These are phyloP conservation scores for Semaprochilodus insignis DNA, from an alignment of 2,797 vertebrate genomes.

Conservation along the genomic window DNA sequence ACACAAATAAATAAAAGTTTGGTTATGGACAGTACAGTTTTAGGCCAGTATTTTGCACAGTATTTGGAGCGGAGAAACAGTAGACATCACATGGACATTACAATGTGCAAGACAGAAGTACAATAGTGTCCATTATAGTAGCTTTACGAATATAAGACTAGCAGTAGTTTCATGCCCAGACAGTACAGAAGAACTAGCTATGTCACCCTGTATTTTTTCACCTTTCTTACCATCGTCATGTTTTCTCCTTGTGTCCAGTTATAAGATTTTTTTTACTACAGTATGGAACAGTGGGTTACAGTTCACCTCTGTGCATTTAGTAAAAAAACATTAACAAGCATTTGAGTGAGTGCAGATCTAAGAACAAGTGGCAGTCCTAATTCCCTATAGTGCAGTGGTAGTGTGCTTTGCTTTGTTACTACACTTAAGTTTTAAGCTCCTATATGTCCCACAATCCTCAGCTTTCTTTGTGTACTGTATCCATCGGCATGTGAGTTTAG, in stretches of 20 bases:
- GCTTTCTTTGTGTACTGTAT: not conserved
- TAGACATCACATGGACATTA: slow-evolving; percentile 68
- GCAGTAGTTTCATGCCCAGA: slow-evolving; percentile 29
- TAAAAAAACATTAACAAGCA: slow-evolving; percentile 3
- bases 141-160: slow-evolving; percentile 46
- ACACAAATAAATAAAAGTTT: slow-evolving; percentile 76
- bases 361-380: slow-evolving; percentile 30
- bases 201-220: not conserved
- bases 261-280: not conserved
- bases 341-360: slow-evolving; percentile 28
- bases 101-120: slow-evolving; percentile 78
- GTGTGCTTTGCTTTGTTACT: not conserved
- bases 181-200: slow-evolving; percentile 8
- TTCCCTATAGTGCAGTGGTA: slow-evolving; percentile 35
- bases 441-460: slow-evolving; percentile 3
- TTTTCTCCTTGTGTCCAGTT: slow-evolving; percentile 29
- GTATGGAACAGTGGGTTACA: slow-evolving; percentile 49
- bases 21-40: slow-evolving; percentile 67
- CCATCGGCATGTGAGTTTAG: slow-evolving; percentile 6
- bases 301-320: slow-evolving; percentile 42
- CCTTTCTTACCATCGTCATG: not conserved
- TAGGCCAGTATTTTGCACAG: slow-evolving; percentile 65
- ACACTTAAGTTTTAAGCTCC: slow-evolving; percentile 5
- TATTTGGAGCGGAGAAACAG: slow-evolving; percentile 57
- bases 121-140: slow-evolving; percentile 70